Conservation (phyloP, 2,113 vertebrate genomes). For the Hippocampus zosterae region DNA sequence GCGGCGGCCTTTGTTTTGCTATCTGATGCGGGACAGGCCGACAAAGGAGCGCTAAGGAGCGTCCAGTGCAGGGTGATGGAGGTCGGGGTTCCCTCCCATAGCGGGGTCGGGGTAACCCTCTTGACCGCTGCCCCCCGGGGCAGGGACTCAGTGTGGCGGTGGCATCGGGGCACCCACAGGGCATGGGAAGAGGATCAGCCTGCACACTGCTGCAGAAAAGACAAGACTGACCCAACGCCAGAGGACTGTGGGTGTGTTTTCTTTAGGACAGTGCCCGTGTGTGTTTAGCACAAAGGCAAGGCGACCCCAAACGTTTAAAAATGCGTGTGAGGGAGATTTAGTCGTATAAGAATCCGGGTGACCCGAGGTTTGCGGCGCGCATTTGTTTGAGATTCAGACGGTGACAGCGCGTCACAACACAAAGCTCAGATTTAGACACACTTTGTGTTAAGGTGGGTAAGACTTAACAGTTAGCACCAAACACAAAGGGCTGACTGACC, state of each 20-base stretch:
- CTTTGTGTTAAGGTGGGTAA: slow-evolving; percentile 24
- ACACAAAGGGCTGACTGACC: slow-evolving; percentile 50
- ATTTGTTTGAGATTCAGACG: slow-evolving; percentile 75
- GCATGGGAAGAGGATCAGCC: slow-evolving; percentile 81
- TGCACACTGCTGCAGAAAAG: slow-evolving; percentile 50
- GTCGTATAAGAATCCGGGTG: slow-evolving; percentile 64
- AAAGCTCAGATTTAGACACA: slow-evolving; percentile 61
- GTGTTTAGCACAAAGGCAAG: slow-evolving; percentile 54
- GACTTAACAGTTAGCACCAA: slow-evolving; percentile 52
- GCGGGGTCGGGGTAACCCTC: slow-evolving; percentile 81
- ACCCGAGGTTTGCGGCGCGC: slow-evolving; percentile 50
- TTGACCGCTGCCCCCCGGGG: slow-evolving; percentile 79
- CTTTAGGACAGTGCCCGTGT: slow-evolving; percentile 47
- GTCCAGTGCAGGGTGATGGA: slow-evolving; percentile 70
- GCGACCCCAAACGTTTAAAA: slow-evolving; percentile 55
- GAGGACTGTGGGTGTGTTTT: slow-evolving; percentile 43
- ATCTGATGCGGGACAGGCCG: slow-evolving; percentile 67
- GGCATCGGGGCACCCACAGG: slow-evolving; percentile 78
- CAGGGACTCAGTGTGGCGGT: slow-evolving; percentile 82
- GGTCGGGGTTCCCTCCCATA: slow-evolving; percentile 74
- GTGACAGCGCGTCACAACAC: slow-evolving; percentile 66
- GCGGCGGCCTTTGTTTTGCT: slow-evolving; percentile 64
- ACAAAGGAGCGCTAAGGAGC: slow-evolving; percentile 82
- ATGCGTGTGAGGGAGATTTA: slow-evolving; percentile 62
- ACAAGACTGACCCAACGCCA: slow-evolving; percentile 64